Evolutionary conservation across 2,797 vertebrate species (phyloP), one percentile per base, ranked within the genome.

Genomic region (Pseudocheirus occidentalis): DNA sequence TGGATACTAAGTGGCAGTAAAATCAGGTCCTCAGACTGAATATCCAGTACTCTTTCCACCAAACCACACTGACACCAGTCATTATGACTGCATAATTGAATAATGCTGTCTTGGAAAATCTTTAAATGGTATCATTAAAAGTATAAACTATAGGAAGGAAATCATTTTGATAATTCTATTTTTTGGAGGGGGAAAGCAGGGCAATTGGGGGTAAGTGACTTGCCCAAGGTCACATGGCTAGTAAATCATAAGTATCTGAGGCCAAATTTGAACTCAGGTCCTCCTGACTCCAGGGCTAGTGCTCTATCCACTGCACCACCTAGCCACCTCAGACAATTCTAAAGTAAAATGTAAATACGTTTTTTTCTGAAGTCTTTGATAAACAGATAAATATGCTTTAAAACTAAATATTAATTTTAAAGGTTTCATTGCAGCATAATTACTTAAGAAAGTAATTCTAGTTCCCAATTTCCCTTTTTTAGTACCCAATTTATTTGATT

Each of bases 71-170:
- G 40, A 81, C 7, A 46, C 21, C 9, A 46, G 73, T 46, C 40
- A 87, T 87, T 87, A 87, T 29, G 94, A 96, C 94, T 56, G 94
- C 54, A 92, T 28, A 96, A 57, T 95, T 90, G 6, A n/a, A 7
- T 52, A 92, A 12, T 12, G 95, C 46, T 55, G 62, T 55, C 12
- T 91, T 52, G 90, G 52, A 50, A 53, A 91, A 96, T 87, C 21
- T 11, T 87, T 50, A 81, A 81, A 46, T 81, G 58, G 21, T 50
- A 91, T 93, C n/a, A 93, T 73, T 62, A 62, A 73, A 93, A 55
- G 52, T 59, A 16, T 55, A 73, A 52, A 24, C 46, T 59, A 92
- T 27, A 24, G 11, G 73, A 66, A 90, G 91, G 55, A 91, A 90
- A 56, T 52, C 40, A 94, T 52, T 94, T 29, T 95, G 58, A 93